Evolutionary conservation across 1,140 invertebrate genomes (phyloP).

Genomic region (Phocides pigmalion): DNA sequence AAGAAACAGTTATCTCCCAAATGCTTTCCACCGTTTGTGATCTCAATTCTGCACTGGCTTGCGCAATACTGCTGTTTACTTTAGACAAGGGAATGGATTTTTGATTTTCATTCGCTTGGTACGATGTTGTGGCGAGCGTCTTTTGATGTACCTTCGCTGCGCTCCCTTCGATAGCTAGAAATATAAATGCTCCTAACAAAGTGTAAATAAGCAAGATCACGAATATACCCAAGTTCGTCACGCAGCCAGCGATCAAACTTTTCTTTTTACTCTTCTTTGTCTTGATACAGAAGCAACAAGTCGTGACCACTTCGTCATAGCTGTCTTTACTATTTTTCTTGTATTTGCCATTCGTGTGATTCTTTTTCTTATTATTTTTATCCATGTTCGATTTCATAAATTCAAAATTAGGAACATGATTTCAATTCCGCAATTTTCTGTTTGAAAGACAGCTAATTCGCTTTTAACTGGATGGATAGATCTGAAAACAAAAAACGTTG

Average conservation of each 20-base stretch:
- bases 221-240: constrained; percentile 95
- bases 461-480: background rate
- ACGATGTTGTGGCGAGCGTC: constrained; percentile 86
- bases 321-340: constrained; percentile 77
- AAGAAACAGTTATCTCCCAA: constrained; percentile 96
- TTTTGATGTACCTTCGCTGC: constrained; percentile 87
- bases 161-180: constrained; percentile 94
- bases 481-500: constrained; percentile 38
- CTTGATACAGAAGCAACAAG: constrained; percentile 87
- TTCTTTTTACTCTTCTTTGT: constrained; percentile 86
- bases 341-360: constrained; percentile 69
- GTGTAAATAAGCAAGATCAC: constrained; percentile 94
- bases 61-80: constrained; percentile 66
- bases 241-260: constrained; percentile 88
- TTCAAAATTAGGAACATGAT: constrained; percentile 26
- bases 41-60: constrained; percentile 80
- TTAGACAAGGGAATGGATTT: constrained; percentile 67
- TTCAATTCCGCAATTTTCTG: constrained; percentile 17
- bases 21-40: constrained; percentile 93
- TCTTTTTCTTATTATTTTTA: constrained; percentile 74
- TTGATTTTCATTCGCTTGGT: constrained; percentile 76
- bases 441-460: background rate
- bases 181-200: constrained; percentile 94
- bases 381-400: constrained; percentile 66
- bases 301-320: constrained; percentile 71